Base-by-base conservation (phyloP, 1,140 invertebrate species). In the Leptinotarsa texana region DNA sequence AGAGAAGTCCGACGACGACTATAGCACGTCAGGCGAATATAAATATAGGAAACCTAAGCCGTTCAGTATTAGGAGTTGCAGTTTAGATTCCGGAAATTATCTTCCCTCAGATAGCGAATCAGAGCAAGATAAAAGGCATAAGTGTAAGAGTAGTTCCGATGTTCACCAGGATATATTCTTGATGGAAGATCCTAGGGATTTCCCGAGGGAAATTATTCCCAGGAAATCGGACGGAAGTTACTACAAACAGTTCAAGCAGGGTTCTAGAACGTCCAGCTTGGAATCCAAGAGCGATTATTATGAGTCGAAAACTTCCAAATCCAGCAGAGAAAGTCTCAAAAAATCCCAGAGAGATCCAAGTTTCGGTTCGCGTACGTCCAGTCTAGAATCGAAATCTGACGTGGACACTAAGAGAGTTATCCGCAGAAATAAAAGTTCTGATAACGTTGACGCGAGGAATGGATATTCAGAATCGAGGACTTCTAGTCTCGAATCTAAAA, bases 1-100 rank as follows among this genome's bases (percentile, higher is more conserved):
- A 62, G 94, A 96, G 84, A 91, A 92, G 77, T 91, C 90, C 75
- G 90, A 92, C 78, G 90, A 91, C 82, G 90, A 91, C 80, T 87
- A 86, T 75, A 85, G 84, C 74, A 82, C 80, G 1, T 82, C 82
- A 6, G 81, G 76, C 24, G 83, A 84, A 33, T 82, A 78, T 65
- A 81, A 80, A 74, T 80, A 83, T 68, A 82, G 80, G 57, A 80
- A 79, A 74, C 69, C 73, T 24, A 81, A 78, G 66, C 71, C 79
- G 2, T 74, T 81, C 49, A 82, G 81, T 73, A 81, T 80, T 4
- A 87, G 90, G 77, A 91, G 90, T 27, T 91, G 90, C 80, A 92
- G 91, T 66, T 84, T 92, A 33, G 91, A 92, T 83, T 92, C 91
- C 3, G 90, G 90, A 69, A 91, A 91, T 80, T 91, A 91, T 76